phyloP scores from a whole-genome alignment of 2,113 vertebrate species.

The Macrotis lagotis region DNA sequence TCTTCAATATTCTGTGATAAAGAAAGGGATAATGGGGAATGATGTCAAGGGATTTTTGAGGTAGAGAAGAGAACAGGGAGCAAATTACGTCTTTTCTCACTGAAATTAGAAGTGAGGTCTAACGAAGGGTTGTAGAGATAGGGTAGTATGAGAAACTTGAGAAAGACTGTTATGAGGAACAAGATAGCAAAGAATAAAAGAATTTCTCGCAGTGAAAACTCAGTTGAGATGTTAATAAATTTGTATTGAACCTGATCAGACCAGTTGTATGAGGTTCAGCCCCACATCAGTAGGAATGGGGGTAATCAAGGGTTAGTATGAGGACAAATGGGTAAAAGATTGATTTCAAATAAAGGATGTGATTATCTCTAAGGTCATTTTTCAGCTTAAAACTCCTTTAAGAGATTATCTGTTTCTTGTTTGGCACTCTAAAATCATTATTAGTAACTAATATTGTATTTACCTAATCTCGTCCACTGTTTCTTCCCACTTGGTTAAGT shows the following conservation, averaged over 20 bases:
- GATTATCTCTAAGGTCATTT: background rate
- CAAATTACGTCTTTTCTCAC: background rate
- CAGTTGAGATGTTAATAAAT: background rate
- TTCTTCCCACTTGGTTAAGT: background rate
- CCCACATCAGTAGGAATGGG: background rate
- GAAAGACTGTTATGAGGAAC: background rate
- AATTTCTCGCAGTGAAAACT: no score
- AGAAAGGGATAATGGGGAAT: background rate
- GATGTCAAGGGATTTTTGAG: background rate
- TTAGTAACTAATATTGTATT: background rate
- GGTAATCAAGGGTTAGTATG: background rate
- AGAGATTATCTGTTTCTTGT: background rate
- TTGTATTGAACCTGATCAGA: background rate
- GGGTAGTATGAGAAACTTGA: background rate
- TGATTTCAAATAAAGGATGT: background rate
- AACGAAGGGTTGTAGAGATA: background rate
- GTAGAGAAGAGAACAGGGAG: background rate
- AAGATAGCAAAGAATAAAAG: background rate
- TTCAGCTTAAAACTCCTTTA: background rate
- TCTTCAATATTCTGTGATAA: no score
- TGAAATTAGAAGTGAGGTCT: background rate
- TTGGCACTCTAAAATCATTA: background rate
- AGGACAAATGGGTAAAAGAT: background rate
- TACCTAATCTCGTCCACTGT: background rate
- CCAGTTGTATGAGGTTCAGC: background rate